A percentile compares a stretch with the other conserved stretches of the same genome.
Evolutionary conservation across 2,888 invertebrate genomes (phyloP).

Genomic region (Deroplatys truncata): DNA sequence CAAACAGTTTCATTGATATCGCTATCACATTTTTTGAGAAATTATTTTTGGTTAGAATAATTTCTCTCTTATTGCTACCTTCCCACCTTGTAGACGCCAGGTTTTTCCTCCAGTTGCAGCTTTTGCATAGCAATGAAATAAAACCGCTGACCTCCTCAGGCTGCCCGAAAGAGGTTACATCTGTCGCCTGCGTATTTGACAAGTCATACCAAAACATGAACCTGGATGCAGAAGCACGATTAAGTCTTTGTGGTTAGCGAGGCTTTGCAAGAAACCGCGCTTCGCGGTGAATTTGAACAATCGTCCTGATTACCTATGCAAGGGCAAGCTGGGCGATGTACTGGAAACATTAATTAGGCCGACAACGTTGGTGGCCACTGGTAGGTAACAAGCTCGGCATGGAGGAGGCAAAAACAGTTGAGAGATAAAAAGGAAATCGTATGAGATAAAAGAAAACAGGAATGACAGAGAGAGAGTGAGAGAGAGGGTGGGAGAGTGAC

Average conservation of each 20-base stretch:
- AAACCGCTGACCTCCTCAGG: too few species aligned
- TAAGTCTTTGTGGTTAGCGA: neutral
- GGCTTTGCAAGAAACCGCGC: neutral
- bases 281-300: neutral
- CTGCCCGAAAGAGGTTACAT: too few species aligned
- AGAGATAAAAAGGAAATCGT: neutral
- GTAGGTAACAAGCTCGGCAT: neutral
- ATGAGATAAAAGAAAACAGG: neutral
- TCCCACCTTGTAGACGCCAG: too few species aligned
- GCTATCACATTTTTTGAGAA: too few species aligned
- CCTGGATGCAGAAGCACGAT: neutral
- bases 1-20: too few species aligned
- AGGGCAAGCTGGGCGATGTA: neutral
- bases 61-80: too few species aligned
- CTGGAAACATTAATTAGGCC: neutral
- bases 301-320: constrained; percentile 12
- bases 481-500: neutral
- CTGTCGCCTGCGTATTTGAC: too few species aligned
- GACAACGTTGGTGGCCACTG: constrained; percentile 14
- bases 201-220: neutral
- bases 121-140: too few species aligned
- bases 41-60: too few species aligned
- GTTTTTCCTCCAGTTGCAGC: too few species aligned
- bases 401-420: neutral
- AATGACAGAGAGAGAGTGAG: neutral